A percentile compares a stretch with the other conserved stretches of the same genome.
Conservation (phyloP, 2,113 vertebrate genomes). For the Muscicapa adusta region DNA sequence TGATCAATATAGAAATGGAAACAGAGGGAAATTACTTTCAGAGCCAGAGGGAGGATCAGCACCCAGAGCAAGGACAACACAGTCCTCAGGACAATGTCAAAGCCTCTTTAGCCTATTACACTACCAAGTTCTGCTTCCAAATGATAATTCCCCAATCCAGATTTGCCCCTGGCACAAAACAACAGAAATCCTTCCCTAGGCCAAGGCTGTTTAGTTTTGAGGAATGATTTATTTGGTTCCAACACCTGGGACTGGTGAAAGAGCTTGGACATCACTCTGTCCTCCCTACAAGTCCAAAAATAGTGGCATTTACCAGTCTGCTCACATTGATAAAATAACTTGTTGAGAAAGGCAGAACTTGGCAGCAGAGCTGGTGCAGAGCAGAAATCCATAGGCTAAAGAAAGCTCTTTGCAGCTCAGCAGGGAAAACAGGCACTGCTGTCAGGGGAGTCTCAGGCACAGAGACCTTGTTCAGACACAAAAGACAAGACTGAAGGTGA, state of each 20-base stretch:
- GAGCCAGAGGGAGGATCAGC: slow-evolving; percentile 4
- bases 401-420: neutral
- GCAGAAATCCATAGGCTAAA: neutral
- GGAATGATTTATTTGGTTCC: neutral
- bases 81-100: neutral
- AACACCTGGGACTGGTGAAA: neutral
- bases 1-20: slow-evolving; percentile 19
- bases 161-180: neutral
- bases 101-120: neutral
- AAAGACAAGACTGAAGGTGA: neutral
- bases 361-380: neutral
- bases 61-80: neutral
- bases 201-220: neutral
- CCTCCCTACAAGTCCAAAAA: neutral
- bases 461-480: neutral
- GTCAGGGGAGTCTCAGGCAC: accelerated
- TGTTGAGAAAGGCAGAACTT: neutral
- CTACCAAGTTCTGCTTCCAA: neutral
- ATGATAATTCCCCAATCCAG: neutral
- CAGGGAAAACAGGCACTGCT: neutral
- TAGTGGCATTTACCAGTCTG: neutral
- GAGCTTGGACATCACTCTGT: neutral
- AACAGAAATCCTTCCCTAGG: neutral
- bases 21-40: neutral
- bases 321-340: neutral